Conservation (phyloP, 2,888 invertebrate genomes). For the Drosophila pseudotalamancana region DNA sequence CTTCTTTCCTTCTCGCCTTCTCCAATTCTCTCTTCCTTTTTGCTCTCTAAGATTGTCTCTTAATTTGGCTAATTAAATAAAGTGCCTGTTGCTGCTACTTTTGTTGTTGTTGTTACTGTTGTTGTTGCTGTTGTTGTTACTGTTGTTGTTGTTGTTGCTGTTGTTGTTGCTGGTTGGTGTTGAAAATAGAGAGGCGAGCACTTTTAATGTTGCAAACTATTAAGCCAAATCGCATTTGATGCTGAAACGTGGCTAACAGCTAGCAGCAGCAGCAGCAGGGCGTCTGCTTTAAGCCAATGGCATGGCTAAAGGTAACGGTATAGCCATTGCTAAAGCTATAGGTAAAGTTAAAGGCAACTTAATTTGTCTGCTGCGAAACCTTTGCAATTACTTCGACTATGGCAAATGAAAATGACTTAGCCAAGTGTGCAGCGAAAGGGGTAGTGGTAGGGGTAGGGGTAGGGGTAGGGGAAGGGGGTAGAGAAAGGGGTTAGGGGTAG, state of each 20-base stretch:
- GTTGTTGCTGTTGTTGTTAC: too few species aligned
- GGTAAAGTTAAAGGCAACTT: constrained; percentile 50
- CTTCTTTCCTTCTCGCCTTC: too few species aligned
- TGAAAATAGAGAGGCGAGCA: too few species aligned
- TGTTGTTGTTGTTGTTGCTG: not conserved
- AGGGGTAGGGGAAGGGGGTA: not conserved
- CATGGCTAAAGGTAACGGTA: constrained; percentile 7
- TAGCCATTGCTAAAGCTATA: not conserved
- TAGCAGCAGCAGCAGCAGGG: not conserved
- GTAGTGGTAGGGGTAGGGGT: not conserved
- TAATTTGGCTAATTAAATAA: constrained; percentile 55
- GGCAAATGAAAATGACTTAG: constrained; percentile 8
- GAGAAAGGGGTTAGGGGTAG: not conserved
- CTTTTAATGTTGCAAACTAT: constrained; percentile 51
- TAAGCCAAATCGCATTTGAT: constrained; percentile 60
- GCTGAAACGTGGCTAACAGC: constrained; percentile 34
- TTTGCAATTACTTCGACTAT: constrained; percentile 62
- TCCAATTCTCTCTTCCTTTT: not conserved
- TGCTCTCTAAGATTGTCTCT: constrained; percentile 16
- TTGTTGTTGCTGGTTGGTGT: not conserved
- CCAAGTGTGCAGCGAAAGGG: not conserved
- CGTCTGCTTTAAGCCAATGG: not conserved
- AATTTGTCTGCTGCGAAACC: constrained; percentile 73
- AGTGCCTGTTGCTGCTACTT: constrained; percentile 23
- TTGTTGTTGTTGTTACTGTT: too few species aligned